A percentile compares a stretch with the other conserved stretches of the same genome.
Conservation (phyloP, 2,888 invertebrate genomes). For the Amphipoea lucens region DNA sequence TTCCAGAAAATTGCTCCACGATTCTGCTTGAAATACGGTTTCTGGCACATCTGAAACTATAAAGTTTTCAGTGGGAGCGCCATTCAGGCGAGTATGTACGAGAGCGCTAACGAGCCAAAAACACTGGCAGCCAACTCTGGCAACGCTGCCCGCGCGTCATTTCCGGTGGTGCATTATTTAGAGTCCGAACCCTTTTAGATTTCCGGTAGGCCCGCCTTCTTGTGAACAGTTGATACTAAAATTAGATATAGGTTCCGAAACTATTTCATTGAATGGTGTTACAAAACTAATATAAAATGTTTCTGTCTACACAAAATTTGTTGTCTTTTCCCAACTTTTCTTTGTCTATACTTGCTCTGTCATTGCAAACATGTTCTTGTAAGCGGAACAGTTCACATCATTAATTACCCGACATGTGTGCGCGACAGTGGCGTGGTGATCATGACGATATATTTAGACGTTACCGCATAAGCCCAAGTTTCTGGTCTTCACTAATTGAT, state of each 20-base stretch:
- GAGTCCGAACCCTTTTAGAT: conserved; percentile 72
- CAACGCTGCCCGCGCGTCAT: conserved; percentile 74
- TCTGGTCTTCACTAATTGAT: conserved; percentile 62
- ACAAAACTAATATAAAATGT: background rate
- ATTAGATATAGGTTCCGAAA: conserved; percentile 37
- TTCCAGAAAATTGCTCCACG: conserved; percentile 45
- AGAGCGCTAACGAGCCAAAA: conserved; percentile 70
- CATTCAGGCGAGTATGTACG: conserved; percentile 63
- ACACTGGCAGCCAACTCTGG: conserved; percentile 66
- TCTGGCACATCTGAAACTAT: conserved; percentile 61
- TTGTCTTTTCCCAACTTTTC: background rate
- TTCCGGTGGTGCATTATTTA: conserved; percentile 76
- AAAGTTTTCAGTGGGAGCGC: conserved; percentile 67
- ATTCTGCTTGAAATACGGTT: conserved; percentile 59
- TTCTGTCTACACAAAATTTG: background rate
- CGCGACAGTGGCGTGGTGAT: conserved; percentile 58
- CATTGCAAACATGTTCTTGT: conserved; percentile 31
- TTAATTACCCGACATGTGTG: conserved; percentile 63
- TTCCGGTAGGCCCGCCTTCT: conserved; percentile 70
- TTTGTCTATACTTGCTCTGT: background rate
- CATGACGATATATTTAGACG: conserved; percentile 65
- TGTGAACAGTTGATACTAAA: conserved; percentile 29
- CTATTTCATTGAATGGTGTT: conserved; percentile 23
- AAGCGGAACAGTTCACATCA: conserved; percentile 50
- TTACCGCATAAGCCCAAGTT: conserved; percentile 64